Base-by-base conservation (phyloP, 2,113 vertebrate species). In the Megaleporinus macrocephalus region DNA sequence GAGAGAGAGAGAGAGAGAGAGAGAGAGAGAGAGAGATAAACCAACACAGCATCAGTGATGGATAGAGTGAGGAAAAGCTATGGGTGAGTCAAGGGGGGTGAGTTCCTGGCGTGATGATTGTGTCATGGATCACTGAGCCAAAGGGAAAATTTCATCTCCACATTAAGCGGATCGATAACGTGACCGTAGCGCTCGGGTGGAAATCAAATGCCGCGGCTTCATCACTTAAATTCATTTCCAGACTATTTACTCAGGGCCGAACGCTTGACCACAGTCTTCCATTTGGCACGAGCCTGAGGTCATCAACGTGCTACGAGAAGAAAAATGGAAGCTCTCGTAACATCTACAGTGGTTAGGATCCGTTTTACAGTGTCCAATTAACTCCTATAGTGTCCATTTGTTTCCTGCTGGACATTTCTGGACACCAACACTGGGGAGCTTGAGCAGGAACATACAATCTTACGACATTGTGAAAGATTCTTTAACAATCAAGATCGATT, bases 191-290 rank as follows among this genome's bases (percentile, higher is more conserved):
- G 27, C 24, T 15, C 51, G 55, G 20, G 30, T 79, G 30, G 55
- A 80, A 69, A 70, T 73, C 26, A 36, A 59, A 61, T 73, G 73
- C 47, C 74, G 78, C 44, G 13, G 27, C 14, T 62, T 65, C 57
- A 18, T 33, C 47, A 70, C n/a, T 65, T 15, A 22, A 57, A 57
- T 27, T 47, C 16, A 27, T 81, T 33, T 36, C 75, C 29, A 24
- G 26, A 20, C 18, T 51, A 57, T 62, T 70, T 36, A 22, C 24
- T 55, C 2, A 26, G 79, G 80, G 33, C 26, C 57, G n/a, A 47
- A 22, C 0, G 62, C 0, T 72, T 27, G 26, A 18, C 30, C 47
- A 22, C 20, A 20, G 18, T 14, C 18, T 62, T 65, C 24, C 24
- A 27, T 11, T 61, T 26, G 57, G n/a, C 5, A 13, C n/a, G 26